These are phyloP conservation scores for Chrosomus eos DNA, from an alignment of 2,797 vertebrate genomes.

Conservation along the genomic window DNA sequence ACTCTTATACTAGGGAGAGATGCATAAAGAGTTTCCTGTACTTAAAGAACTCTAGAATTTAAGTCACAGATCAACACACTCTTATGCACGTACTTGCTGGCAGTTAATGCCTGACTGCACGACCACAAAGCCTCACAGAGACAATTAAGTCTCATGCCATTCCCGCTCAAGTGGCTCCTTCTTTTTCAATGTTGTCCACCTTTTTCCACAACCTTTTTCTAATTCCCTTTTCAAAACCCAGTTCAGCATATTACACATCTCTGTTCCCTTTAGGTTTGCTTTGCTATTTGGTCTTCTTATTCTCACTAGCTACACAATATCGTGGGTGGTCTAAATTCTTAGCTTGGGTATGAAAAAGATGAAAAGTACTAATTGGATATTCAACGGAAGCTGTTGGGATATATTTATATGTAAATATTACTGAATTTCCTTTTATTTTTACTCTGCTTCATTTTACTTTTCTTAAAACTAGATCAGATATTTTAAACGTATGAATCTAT, in stretches of 20 bases:
- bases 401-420: not conserved
- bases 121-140: slow-evolving; percentile 73
- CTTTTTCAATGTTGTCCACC: slow-evolving; percentile 14
- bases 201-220: slow-evolving; percentile 20
- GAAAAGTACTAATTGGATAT: slow-evolving; percentile 31
- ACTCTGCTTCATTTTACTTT: not conserved
- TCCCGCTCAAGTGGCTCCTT: slow-evolving; percentile 59
- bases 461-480: not conserved
- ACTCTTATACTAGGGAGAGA: not conserved
- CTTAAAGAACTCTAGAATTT: slow-evolving; percentile 55
- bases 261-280: not conserved
- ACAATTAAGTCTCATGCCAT: slow-evolving; percentile 71
- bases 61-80: slow-evolving; percentile 56
- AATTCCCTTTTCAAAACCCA: slow-evolving; percentile 61
- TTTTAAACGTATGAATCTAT: not conserved
- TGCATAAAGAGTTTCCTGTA: slow-evolving; percentile 8
- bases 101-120: slow-evolving; percentile 71
- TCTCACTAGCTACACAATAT: not conserved
- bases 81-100: slow-evolving; percentile 56
- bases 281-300: not conserved
- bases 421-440: not conserved
- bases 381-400: not conserved
- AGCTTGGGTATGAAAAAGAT: not conserved
- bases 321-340: slow-evolving; percentile 24
- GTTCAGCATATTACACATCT: slow-evolving; percentile 14